Evolutionary conservation across 2,888 invertebrate genomes (phyloP), one percentile per base, ranked within the genome.

Genomic region (Mesorhabditis spiculigera): DNA sequence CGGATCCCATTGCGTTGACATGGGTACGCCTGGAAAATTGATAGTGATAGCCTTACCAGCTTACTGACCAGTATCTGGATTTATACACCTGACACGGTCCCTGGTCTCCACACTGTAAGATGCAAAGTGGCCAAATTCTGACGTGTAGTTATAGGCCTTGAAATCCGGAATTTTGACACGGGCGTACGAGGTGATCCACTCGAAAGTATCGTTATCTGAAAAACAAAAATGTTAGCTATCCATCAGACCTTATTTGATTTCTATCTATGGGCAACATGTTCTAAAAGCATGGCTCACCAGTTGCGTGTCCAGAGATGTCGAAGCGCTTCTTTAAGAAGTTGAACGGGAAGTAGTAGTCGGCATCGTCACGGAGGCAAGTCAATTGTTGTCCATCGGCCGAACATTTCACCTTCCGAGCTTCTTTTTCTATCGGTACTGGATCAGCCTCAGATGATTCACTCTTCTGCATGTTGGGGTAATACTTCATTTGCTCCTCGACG

Each of bases 81-180:
- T 94, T 81, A 98, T 92, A 87, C 95, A 96, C 87, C 95, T 94
- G 0, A 98, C 97, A 71, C 96, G 89, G 63, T 95, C 95, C 68
- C 97, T 89, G 5, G 93, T 92, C 89, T 97, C 97, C 0, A 98
- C 97, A 87, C 95, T 96, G 88, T 96, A 97, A 87, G 95, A 94
- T 86, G 94, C 95, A 88, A 98, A 98, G 74, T 95, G 95, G 88
- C 95, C 93, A 87, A 95, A 98, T 0, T 93, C 91, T 4, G 95
- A 95, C 43, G 90, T 90, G 0, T 95, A 91, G 85, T 94, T 92
- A 87, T 98, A 97, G 8, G 43, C 65, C 3, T 66, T 63, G 5
- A 68, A 66, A 4, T 79, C 76, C 4, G 84, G 84, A 42, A 69
- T 66, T 61, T 75, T 69, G 63, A 82, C 75, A 71, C 79, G 81